A percentile compares a stretch with the other conserved stretches of the same genome.
phyloP scores from a whole-genome alignment of 2,888 invertebrate genomes.

The Hyposoter didymator region DNA sequence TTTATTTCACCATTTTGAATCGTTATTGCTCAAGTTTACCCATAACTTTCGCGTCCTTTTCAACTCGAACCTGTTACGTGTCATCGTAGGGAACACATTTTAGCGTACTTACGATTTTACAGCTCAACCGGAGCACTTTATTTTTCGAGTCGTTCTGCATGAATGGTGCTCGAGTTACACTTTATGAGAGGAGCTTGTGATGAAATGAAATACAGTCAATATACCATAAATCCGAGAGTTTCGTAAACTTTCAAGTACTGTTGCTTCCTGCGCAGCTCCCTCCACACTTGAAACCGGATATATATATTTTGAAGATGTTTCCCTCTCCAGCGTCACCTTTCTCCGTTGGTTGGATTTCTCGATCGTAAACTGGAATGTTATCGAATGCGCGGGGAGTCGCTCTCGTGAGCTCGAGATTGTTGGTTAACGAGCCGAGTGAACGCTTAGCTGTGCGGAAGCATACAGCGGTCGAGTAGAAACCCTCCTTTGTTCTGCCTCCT shows the following conservation, averaged over 20 bases:
- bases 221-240: conserved; percentile 32
- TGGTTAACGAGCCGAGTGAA: conserved; percentile 72
- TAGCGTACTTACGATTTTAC: neutral
- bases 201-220: conserved; percentile 39
- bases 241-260: conserved; percentile 26
- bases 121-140: neutral
- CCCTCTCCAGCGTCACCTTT: neutral
- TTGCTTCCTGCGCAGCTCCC: neutral
- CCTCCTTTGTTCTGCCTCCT: conserved; percentile 57
- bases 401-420: conserved; percentile 42
- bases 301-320: conserved; percentile 28
- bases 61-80: neutral
- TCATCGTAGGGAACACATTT: conserved; percentile 9
- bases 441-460: conserved; percentile 69
- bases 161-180: conserved; percentile 21
- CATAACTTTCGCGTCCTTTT: neutral
- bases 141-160: conserved; percentile 9
- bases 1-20: neutral
- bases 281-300: neutral
- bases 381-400: conserved; percentile 71
- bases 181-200: conserved; percentile 25
- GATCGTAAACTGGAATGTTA: conserved; percentile 76
- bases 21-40: neutral
- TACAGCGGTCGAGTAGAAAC: conserved; percentile 40
- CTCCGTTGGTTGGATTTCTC: conserved; percentile 37